Evolutionary conservation across 2,888 invertebrate genomes (phyloP), one percentile per base, ranked within the genome.

Genomic region (Cyaniris semiargus): DNA sequence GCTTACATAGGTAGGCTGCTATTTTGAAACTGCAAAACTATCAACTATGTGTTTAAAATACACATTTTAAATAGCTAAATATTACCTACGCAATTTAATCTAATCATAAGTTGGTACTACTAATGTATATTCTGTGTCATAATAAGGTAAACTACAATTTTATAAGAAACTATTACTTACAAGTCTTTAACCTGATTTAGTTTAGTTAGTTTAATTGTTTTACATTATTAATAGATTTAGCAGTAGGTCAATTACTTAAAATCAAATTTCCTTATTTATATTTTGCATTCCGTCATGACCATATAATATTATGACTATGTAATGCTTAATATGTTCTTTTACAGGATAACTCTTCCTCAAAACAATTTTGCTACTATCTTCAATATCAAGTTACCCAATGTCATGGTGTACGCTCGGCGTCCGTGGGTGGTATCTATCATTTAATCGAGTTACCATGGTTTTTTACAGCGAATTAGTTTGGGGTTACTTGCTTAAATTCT

Each of bases 381-480:
- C 10, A 23, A 23, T 10, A 1, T 21, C 13, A 10, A 23, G 48
- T 72, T 53, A 74, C 53, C 2, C 13, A 23, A 48, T 31, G 48
- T 27, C 18, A 53, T 18, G 13, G 18, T 13, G n/a, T n/a, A 15
- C 44, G 44, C 23, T 18, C 18, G 23, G 21, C 7, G 27, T 21
- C 77, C 78, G 78, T 78, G 81, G 81, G 80, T 81, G 81, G 81
- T 79, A 79, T 74, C 56, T 27, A 77, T 78, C 27, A 76, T 53
- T 56, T 82, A 82, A 82, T 82, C 81, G 78, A 80, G 78, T 82
- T 81, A 80, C 76, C 77, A 80, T 78, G 81, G 79, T 80, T 80
- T 80, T 81, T 81, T 78, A 23, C 74, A 76, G 70, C 71, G 71
- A 78, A 80, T 79, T 81, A 79, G 76, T 80, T 77, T 71, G 75